Base-by-base conservation (phyloP, 2,888 invertebrate genomes). In the Emmelina monodactyla region DNA sequence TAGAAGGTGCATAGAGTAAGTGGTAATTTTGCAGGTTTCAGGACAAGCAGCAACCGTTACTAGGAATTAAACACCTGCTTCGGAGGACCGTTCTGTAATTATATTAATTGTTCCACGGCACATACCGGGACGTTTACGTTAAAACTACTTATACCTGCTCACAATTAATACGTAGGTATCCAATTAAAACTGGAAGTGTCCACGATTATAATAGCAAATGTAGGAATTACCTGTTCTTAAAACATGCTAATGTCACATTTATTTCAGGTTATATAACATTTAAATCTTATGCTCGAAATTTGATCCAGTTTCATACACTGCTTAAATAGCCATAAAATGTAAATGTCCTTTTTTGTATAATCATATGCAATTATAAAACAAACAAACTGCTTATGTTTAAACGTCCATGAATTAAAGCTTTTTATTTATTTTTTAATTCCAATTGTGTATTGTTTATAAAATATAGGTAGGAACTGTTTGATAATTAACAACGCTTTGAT, bases 21-120 rank as follows among this genome's bases (percentile, higher is more conserved):
- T 51, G 62, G 70, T 64, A 70, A 69, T 72, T 72, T 71, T 48
- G 58, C 66, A 66, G 63, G 58, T 60, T 58, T 69, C 67, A 62
- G 62, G 63, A 73, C 73, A 66, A 3, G n/a, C 3, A 25, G 25
- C 60, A 58, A 61, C 73, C 67, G 72, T 72, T 73, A 65, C 68
- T 61, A 70, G 63, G 64, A 67, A 75, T 75, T 71, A 72, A 66
- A 62, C 78, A 78, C 78, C 78, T 78, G 78, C 75, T 58, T 51
- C 54, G 60, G 51, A 62, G 59, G 72, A 72, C 71, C 62, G 72
- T 73, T 69, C 58, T 55, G 56, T 70, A 72, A 72, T 72, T 72
- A 65, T 64, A 45, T 57, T 73, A 75, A 75, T 76, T 73, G 67
- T 69, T 58, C 57, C 48, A 50, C 51, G 52, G 53, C 53, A 51